phyloP scores from a whole-genome alignment of 2,888 invertebrate species.

The Myopa testacea region DNA sequence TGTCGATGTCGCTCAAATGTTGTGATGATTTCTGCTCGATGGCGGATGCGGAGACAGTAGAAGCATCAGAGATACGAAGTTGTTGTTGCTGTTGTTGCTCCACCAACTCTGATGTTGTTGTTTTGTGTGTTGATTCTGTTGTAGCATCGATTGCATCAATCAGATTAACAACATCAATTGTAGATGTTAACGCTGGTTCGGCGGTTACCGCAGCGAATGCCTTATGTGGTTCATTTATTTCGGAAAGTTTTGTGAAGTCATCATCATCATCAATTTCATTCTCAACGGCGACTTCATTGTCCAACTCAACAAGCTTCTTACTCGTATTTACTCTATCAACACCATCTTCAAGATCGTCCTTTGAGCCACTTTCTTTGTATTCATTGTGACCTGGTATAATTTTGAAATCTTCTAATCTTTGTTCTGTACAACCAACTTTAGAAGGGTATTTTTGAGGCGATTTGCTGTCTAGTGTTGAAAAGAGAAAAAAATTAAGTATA shows the following conservation, averaged over 20 bases:
- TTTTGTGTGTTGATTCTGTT: constrained; percentile 23
- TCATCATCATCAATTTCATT: constrained; percentile 60
- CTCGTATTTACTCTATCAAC: constrained; percentile 47
- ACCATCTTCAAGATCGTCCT: constrained; percentile 43
- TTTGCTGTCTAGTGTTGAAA: constrained; percentile 11
- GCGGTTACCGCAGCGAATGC: constrained; percentile 45
- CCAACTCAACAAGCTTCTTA: constrained; percentile 10
- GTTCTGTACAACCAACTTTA: neutral
- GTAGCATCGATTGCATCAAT: constrained; percentile 49
- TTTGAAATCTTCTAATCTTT: neutral
- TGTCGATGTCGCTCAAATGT: constrained; percentile 68
- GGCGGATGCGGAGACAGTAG: constrained; percentile 26
- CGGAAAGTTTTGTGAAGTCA: constrained; percentile 65
- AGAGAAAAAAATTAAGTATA: constrained; percentile 13
- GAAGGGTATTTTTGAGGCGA: neutral
- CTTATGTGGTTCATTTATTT: constrained; percentile 65
- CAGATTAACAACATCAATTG: constrained; percentile 50
- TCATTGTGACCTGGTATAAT: neutral
- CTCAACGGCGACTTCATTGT: constrained; percentile 45
- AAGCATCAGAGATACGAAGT: constrained; percentile 52
- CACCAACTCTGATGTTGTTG: constrained; percentile 6
- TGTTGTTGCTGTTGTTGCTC: constrained; percentile 52
- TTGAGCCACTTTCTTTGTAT: constrained; percentile 17
- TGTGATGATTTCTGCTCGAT: constrained; percentile 67
- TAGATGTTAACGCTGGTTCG: constrained; percentile 52